phyloP scores from a whole-genome alignment of 2,797 vertebrate species.

The Pangasius krempfi region DNA sequence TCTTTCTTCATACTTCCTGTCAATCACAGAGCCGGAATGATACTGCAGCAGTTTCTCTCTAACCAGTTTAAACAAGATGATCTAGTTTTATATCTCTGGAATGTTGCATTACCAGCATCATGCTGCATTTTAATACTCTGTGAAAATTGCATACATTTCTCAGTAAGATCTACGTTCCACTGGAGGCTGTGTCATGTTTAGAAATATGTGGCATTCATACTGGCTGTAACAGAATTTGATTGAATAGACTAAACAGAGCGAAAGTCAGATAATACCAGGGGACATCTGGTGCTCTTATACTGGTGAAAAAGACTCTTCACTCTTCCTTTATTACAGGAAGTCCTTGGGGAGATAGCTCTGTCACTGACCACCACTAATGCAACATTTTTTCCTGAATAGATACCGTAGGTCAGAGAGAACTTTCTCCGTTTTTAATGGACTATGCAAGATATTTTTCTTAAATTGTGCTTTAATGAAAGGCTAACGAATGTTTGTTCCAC shows the following conservation, averaged over 20 bases:
- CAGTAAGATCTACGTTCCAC: neutral
- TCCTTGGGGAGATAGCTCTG: conserved; percentile 4
- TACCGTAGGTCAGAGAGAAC: neutral
- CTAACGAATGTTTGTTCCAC: neutral
- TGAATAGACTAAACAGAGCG: conserved; percentile 10
- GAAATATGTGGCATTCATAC: neutral
- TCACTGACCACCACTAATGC: neutral
- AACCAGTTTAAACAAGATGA: conserved; percentile 8
- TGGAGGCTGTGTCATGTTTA: neutral
- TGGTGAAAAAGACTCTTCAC: conserved; percentile 3
- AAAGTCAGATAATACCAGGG: conserved; percentile 13
- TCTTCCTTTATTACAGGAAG: conserved; percentile 22
- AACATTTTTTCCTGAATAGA: neutral
- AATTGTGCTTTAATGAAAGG: neutral
- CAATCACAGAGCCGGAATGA: neutral
- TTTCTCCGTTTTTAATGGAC: neutral
- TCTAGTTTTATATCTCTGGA: neutral
- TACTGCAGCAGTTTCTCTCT: neutral
- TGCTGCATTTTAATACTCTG: neutral
- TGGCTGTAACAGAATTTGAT: neutral
- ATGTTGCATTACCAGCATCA: neutral
- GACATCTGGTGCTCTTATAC: neutral
- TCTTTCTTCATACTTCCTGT: conserved; percentile 10
- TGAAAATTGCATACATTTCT: neutral
- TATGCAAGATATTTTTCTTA: neutral